These are phyloP conservation scores for Metellina segmentata DNA, from an alignment of 2,888 invertebrate genomes.

Conservation along the genomic window DNA sequence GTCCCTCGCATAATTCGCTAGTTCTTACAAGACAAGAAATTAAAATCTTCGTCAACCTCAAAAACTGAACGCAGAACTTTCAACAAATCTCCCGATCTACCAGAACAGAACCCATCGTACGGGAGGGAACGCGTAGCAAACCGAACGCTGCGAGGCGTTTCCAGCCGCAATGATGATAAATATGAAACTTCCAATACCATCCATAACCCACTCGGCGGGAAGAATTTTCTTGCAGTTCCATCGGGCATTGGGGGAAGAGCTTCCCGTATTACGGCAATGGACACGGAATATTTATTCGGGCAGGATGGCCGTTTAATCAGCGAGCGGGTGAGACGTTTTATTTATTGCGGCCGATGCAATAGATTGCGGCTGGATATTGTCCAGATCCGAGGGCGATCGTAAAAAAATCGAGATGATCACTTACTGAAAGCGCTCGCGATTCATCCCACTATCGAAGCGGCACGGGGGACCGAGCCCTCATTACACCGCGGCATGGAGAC, in stretches of 20 bases:
- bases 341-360: conserved; percentile 62
- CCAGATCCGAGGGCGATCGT: conserved; percentile 56
- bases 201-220: too few species aligned
- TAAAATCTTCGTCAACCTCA: too few species aligned
- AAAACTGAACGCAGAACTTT: too few species aligned
- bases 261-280: not conserved
- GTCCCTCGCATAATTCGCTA: too few species aligned
- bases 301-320: conserved; percentile 64
- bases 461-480: conserved; percentile 25
- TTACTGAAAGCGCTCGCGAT: conserved; percentile 67
- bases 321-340: conserved; percentile 54
- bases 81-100: too few species aligned
- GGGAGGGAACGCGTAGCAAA: too few species aligned
- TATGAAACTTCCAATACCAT: too few species aligned
- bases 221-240: too few species aligned
- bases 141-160: too few species aligned
- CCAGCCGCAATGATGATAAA: too few species aligned
- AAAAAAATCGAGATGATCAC: conserved; percentile 64
- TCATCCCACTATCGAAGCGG: conserved; percentile 32
- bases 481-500: not conserved
- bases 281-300: conserved; percentile 7
- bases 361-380: conserved; percentile 67
- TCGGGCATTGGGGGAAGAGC: not conserved
- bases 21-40: too few species aligned
- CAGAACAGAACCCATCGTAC: too few species aligned